These are phyloP conservation scores for Ylistrum balloti DNA, from an alignment of 1,140 invertebrate genomes.

Conservation along the genomic window DNA sequence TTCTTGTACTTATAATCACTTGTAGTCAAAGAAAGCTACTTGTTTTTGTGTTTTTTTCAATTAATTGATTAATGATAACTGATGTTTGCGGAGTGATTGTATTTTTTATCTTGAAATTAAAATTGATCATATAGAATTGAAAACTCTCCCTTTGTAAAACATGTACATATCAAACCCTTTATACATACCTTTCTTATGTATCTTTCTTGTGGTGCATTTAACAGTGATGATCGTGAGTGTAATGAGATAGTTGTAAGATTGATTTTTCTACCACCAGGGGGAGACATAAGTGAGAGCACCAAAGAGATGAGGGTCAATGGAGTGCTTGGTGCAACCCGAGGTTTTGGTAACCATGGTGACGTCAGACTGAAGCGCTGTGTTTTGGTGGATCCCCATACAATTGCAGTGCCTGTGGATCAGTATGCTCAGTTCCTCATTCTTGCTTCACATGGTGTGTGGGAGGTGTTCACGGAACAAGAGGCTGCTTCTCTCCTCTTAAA, in stretches of 20 bases:
- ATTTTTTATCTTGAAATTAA: too few species aligned
- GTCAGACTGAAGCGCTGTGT: conserved; percentile 77
- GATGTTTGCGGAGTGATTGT: too few species aligned
- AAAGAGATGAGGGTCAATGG: conserved; percentile 79
- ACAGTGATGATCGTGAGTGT: too few species aligned
- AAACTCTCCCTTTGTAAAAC: too few species aligned
- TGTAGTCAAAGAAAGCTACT: too few species aligned
- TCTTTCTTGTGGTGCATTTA: too few species aligned
- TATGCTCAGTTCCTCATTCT: conserved; percentile 81
- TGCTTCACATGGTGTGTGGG: conserved; percentile 80
- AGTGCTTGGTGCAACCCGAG: conserved; percentile 77
- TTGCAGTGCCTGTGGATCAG: conserved; percentile 75
- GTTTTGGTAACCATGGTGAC: conserved; percentile 82
- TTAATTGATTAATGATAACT: too few species aligned
- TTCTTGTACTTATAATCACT: too few species aligned
- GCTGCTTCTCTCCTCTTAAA: conserved; percentile 76
- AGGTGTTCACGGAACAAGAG: conserved; percentile 79
- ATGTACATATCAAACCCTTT: too few species aligned
- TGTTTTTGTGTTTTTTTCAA: too few species aligned
- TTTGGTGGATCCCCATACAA: conserved; percentile 74
- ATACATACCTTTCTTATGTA: too few species aligned
- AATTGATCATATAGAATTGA: too few species aligned
- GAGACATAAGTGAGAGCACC: conserved; percentile 75
- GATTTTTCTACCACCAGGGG: conserved; percentile 69
- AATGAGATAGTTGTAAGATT: background rate